Evolutionary conservation across 2,797 vertebrate genomes (phyloP), one percentile per base, ranked within the genome.

Genomic region (Ceyx erithaca): DNA sequence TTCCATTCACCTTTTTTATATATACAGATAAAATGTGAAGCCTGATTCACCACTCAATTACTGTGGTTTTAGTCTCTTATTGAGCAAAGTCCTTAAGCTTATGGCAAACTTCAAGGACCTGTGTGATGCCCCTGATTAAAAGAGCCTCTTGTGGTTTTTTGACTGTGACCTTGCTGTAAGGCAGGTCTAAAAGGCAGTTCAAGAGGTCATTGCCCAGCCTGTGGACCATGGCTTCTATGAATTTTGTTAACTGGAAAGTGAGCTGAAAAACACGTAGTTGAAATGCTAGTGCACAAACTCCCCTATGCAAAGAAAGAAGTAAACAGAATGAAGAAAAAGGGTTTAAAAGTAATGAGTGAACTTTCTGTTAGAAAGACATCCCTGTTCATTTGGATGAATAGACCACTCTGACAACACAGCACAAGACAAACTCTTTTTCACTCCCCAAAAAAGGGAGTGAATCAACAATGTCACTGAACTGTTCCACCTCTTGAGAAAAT

Each of bases 31-130:
- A 80, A 90, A 85, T 40, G 9, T 71, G 81, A 82, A 88, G 15
- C 21, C 30, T 86, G 80, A 90, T 82, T 95, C 85, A 91, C 68
- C 21, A 71, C 57, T 35, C 76, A 66, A 2, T 78, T 87, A 83
- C 19, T 72, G 58, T 4, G 6, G 40, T 28, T 90, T 94, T 52
- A 66, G 30, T 37, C 41, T 78, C 26, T 25, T 35, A 1, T 12
- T 63, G 40, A 93, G 18, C 4, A 1, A 55, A 84, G 20, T 66
- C 54, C 20, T 82, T 58, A 54, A 49, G 59, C 45, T 41, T 0
- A 0, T 17, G 51, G 19, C 4, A 18, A 78, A 55, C 19, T 71
- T 61, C 31, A 45, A 54, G 45, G 58, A 45, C 3, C 9, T 71
- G 21, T 17, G 43, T 54, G 49, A 76, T 23, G 14, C 4, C 14